Base-by-base conservation (phyloP, 2,113 vertebrate genomes). In the Ariopsis seemanni region DNA sequence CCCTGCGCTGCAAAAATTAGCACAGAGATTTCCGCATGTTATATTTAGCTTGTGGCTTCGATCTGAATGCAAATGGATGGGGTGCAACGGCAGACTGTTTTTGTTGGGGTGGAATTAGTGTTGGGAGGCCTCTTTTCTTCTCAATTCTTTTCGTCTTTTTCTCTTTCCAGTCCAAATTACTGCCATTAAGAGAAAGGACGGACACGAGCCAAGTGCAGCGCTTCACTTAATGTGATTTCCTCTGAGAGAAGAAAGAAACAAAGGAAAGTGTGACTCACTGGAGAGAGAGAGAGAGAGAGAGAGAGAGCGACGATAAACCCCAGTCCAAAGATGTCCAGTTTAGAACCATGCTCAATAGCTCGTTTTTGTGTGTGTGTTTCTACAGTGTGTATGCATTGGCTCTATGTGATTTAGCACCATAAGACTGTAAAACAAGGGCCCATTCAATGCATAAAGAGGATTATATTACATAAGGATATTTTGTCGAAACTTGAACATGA, bases 211-310 rank as follows among this genome's bases (percentile, higher is more conserved):
- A 94, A 94, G 92, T 90, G 90, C 89, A 87, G 90, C 88, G 93
- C 92, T 94, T 91, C 92, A 93, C 94, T 93, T 95, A 95, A 95
- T 93, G 93, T 94, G 94, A 96, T 95, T 96, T 95, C 89, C 91
- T 90, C 85, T 62, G 87, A 91, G 88, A 87, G 74, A 89, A 81
- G 57, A 92, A 82, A 90, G 89, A 92, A 93, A 95, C 92, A 94
- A 94, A 93, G 92, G 85, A 78, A 92, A 90, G 90, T 77, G 88
- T 93, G 95, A 94, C 93, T 93, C 94, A 94, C 90, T 90, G 88
- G 88, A 91, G 90, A 93, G 91, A 89, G 62, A 77, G 55, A 90
- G 89, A 89, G 88, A 91, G 52, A 53, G 52, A 7, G 52, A 53
- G 88, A 91, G 89, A 93, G 91, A 89, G 60, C n/a, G n/a, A 77